Base-by-base conservation (phyloP, 2,113 vertebrate species). In the Edolisoma coerulescens region DNA sequence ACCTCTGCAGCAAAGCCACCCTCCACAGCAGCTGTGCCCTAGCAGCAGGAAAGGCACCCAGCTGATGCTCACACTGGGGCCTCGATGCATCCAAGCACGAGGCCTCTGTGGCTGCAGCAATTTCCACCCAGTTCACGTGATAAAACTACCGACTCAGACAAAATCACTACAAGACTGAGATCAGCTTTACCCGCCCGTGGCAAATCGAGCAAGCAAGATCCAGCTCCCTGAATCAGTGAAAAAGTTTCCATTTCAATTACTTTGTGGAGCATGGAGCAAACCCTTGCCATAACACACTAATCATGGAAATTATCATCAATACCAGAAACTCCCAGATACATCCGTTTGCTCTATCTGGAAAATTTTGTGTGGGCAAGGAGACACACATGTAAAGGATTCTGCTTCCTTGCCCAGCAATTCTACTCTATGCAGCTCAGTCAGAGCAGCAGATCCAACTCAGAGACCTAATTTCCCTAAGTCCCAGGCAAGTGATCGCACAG, bases 401-500 rank as follows among this genome's bases (percentile, higher is more conserved):
- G 30, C 30, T 64, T 80, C 21, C 27, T 91, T 69, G 21, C 5
- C 33, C 33, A 35, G 18, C 32, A 39, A n/a, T 80, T 68, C 63
- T 60, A 32, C 21, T 60, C 67, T 7, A 16, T 7, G 30, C 22
- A 73, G 52, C 39, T 50, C 53, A 63, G 47, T 19, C 33, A 67
- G 61, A 77, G 53, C 32, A 84, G 54, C 26, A 69, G 74, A 68
- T 71, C 28, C 39, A 57, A 10, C 18, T 50, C 19, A 35, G 63
- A 45, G 20, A 37, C 13, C 33, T 20, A 2, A 73, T 64, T 68
- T 93, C 49, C 10, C 0, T 10, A 37, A 60, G 8, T 33, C 8
- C 56, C 37, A 49, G 61, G 32, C 16, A 75, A 64, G 9, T 0
- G 3, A 32, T 59, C 0, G 0, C 16, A 54, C 0, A 6, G 33